A percentile compares a stretch with the other conserved stretches of the same genome.
phyloP scores from a whole-genome alignment of 1,140 invertebrate species.

The Oreohelix idahoensis region DNA sequence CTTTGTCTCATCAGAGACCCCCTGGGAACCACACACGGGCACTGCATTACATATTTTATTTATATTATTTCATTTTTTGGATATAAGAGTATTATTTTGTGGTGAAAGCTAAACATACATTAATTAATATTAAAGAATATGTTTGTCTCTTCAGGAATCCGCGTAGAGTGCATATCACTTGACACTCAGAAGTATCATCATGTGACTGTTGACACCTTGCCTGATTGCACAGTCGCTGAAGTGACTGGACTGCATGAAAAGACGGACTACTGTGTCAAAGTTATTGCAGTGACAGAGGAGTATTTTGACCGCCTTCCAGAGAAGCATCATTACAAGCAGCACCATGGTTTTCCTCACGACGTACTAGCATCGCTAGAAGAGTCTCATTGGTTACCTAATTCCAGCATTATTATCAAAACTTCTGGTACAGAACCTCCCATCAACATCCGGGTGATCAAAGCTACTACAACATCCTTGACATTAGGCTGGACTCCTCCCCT shows the following conservation, averaged over 20 bases:
- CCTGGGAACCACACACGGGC: too few species aligned
- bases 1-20: too few species aligned
- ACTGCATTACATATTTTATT: too few species aligned
- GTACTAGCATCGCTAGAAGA: slow-evolving; percentile 59
- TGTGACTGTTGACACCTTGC: slow-evolving; percentile 61
- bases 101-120: too few species aligned
- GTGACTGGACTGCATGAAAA: slow-evolving; percentile 69
- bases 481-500: slow-evolving; percentile 68
- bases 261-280: slow-evolving; percentile 69
- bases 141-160: slow-evolving; percentile 56
- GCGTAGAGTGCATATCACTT: slow-evolving; percentile 69
- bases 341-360: slow-evolving; percentile 62
- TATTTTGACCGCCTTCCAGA: slow-evolving; percentile 71
- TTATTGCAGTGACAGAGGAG: slow-evolving; percentile 72
- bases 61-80: too few species aligned
- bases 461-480: slow-evolving; percentile 62
- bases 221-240: slow-evolving; percentile 63
- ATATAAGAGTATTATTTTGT: too few species aligned
- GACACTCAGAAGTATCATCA: slow-evolving; percentile 60
- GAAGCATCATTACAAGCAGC: slow-evolving; percentile 62
- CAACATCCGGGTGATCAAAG: slow-evolving; percentile 62
- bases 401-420: slow-evolving; percentile 66
- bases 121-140: too few species aligned
- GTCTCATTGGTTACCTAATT: slow-evolving; percentile 69
- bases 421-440: slow-evolving; percentile 71